Evolutionary conservation across 2,113 vertebrate genomes (phyloP), one percentile per base, ranked within the genome.

Genomic region (Eidolon helvum): DNA sequence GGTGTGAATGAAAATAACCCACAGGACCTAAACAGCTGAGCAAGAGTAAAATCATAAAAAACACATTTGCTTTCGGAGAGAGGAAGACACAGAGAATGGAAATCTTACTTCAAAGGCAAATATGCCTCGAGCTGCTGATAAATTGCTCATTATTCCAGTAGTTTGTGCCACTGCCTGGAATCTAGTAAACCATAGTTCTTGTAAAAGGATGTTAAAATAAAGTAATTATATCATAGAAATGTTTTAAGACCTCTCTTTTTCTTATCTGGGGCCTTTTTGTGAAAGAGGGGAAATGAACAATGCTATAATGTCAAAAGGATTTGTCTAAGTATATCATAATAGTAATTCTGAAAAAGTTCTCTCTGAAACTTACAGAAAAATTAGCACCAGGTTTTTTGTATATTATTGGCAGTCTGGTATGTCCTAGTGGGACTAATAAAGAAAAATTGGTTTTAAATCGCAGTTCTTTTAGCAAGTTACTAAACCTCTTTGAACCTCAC

Each of bases 21-120:
- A 35, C 8, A 80, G 66, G 80, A 86, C 24, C 45, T 72, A 96
- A 91, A 61, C 33, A 91, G 15, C 77, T 5, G 68, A 85, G 9
- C 33, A 65, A 38, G 35, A 96, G 30, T 12, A 77, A 8, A 10
- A 30, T 78, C 87, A 83, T 92, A 71, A 95, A 35, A 57, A 38
- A 22, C 30, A 68, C 9, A 88, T 79, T 90, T 74, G 43, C 57
- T 53, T 93, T 79, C 12, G 22, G 18, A 84, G 24, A 96, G 3
- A 93, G 18, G 22, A 85, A 88, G 59, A 75, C 15, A 71, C 4
- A 80, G 35, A 93, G 57, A 87, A 74, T 57, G 28, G 9, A 19
- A 82, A 80, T 85, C 57, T 91, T 63, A 95, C 79, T 43, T 87
- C 38, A 86, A 10, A 87, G 77, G 16, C 33, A 95, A 95, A 96